A percentile compares a stretch with the other conserved stretches of the same genome.
Evolutionary conservation across 2,888 invertebrate genomes (phyloP).

Genomic region (Meganola albula): DNA sequence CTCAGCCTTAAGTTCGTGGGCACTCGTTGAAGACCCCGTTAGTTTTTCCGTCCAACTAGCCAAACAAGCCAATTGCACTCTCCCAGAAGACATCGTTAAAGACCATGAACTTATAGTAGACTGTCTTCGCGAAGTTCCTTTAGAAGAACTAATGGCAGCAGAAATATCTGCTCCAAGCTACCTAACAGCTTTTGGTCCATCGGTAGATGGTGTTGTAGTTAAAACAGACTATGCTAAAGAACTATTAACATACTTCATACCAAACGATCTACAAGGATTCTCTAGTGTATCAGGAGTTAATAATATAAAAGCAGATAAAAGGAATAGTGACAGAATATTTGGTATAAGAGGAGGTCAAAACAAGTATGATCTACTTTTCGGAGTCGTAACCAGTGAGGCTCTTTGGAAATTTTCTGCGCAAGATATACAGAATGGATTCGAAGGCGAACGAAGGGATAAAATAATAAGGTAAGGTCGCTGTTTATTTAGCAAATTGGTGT

Average conservation of each 20-base stretch:
- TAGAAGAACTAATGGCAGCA: conserved; percentile 85
- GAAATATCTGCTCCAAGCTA: conserved; percentile 89
- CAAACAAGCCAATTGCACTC: conserved; percentile 87
- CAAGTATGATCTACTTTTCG: conserved; percentile 92
- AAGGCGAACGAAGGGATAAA: conserved; percentile 91
- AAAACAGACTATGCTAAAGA: conserved; percentile 91
- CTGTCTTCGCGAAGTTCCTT: conserved; percentile 85
- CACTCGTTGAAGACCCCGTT: conserved; percentile 90
- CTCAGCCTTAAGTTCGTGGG: conserved; percentile 93
- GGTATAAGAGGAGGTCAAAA: conserved; percentile 77
- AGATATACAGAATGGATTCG: conserved; percentile 91
- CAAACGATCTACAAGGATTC: conserved; percentile 80
- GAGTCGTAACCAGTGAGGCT: conserved; percentile 94
- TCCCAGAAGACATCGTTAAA: conserved; percentile 88
- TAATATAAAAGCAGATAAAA: conserved; percentile 78
- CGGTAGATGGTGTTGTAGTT: conserved; percentile 96
- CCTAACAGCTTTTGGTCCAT: conserved; percentile 93
- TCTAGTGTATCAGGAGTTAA: conserved; percentile 79
- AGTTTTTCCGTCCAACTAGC: conserved; percentile 90
- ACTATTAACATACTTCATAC: conserved; percentile 83
- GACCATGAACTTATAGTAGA: conserved; percentile 92
- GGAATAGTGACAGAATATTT: conserved; percentile 79
- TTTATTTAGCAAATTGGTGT: conserved; percentile 67
- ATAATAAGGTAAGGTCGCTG: conserved; percentile 80
- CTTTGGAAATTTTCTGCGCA: conserved; percentile 93